Conservation (phyloP, 2,888 invertebrate genomes). For the Tetheella fluctuosa region DNA sequence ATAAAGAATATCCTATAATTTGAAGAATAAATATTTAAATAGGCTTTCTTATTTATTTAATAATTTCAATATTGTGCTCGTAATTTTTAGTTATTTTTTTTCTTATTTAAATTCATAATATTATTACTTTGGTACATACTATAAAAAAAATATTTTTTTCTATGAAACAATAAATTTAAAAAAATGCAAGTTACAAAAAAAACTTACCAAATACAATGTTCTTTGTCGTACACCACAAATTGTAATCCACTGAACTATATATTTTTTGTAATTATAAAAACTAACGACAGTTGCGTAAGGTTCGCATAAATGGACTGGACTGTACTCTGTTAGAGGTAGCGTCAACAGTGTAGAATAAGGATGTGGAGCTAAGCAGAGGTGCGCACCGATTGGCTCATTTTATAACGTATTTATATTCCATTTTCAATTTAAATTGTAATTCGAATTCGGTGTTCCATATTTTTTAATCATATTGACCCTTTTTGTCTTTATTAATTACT, state of each 20-base stretch:
- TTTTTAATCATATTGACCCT: too few species aligned
- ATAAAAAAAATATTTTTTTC: too few species aligned
- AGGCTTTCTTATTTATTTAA: too few species aligned
- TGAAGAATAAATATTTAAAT: too few species aligned
- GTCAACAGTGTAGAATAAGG: not conserved
- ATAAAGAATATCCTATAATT: too few species aligned
- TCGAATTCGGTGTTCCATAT: not conserved
- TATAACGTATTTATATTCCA: not conserved
- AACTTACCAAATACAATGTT: not conserved
- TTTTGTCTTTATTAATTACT: too few species aligned
- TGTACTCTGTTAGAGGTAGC: not conserved
- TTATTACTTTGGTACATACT: too few species aligned
- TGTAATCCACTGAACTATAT: not conserved
- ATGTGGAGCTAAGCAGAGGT: not conserved
- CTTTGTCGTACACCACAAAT: not conserved
- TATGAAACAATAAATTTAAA: too few species aligned
- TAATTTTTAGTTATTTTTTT: too few species aligned
- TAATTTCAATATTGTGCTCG: too few species aligned
- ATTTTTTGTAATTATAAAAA: not conserved
- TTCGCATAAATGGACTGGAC: not conserved
- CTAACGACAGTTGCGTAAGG: not conserved
- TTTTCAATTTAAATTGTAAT: slow-evolving; percentile 1
- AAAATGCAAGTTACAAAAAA: not conserved
- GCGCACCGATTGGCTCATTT: not conserved
- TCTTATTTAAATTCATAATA: too few species aligned